Evolutionary conservation across 1,140 invertebrate genomes (phyloP), one percentile per base, ranked within the genome.

Genomic region (Brachionus sp.): DNA sequence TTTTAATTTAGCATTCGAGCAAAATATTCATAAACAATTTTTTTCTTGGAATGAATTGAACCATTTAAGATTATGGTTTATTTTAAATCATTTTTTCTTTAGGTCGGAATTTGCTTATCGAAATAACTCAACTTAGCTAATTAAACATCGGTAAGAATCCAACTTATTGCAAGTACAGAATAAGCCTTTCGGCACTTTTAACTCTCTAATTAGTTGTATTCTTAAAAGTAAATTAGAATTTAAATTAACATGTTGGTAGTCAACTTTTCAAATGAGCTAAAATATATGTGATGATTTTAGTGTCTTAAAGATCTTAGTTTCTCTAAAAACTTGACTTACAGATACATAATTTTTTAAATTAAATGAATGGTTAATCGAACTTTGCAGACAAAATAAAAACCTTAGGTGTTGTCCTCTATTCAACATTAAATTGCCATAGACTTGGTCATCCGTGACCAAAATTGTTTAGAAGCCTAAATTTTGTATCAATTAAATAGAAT

Each of bases 121-220:
- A 57, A 57, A 57, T 19, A 25, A 9, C 50, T 57, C 50, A 19
- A 19, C 50, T 57, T 57, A 57, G 19, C 2, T 57, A 23, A 57
- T 57, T 57, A 57, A 57, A 57, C 50, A 57, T 57, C 50, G 50
- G 50, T 57, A 57, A 57, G 50, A 57, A 57, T 57, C 16, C 44
- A 3, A 50, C 16, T 50, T 50, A 29, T 50, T 57, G 16, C 50
- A 19, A 23, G 50, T 16, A 19, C 0, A 57, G 50, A 57, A 57
- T 9, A 19, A 57, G n/a, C 50, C 50, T 57, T 2, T 19, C 16
- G 50, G 50, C 19, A 25, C 16, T 57, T 57, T 57, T 6, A 23
- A 2, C 29, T 29, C 50, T 57, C 50, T 9, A 53, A 53, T 53
- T 1, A 19, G 9, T 5, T 57, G 16, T 0, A 19, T 19, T 10